Evolutionary conservation across 1,140 invertebrate genomes (phyloP), one percentile per base, ranked within the genome.

Genomic region (Drosophila sulfurigaster): DNA sequence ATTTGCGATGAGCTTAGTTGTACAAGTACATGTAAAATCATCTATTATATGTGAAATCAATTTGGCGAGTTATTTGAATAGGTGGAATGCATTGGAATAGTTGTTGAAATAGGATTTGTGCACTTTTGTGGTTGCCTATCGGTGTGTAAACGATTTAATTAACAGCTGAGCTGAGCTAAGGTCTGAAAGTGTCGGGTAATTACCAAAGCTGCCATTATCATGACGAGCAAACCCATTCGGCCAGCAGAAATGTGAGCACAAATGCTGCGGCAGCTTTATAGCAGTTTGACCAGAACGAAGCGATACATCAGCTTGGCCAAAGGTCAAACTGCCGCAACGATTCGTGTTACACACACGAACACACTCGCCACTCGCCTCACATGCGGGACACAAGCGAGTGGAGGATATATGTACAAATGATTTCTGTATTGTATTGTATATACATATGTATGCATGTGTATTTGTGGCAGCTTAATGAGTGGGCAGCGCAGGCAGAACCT

Each of bases 111-210:
- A 38, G 30, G 5, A 56, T 15, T 16, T 48, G n/a, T 32, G 51
- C 30, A 20, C 1, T 46, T 65, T 64, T n/a, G 35, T 38, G 20
- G 59, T 35, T 73, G 56, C 16, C 52, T 52, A 83, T 49, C 57
- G 67, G 38, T 43, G 78, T 85, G 81, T 78, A 69, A 83, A 68
- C 77, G 62, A 87, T 83, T 88, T 87, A 78, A 87, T 80, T 87
- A 88, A 65, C 70, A 75, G 65, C 56, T 68, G 35, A 38, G 41
- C 41, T 43, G 11, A 43, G 41, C 41, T 6, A 20, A 63, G 71
- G 68, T 66, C 73, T 80, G 83, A 67, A 72, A 68, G 58, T 83
- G 82, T 78, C 77, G 77, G 76, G 73, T 88, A 88, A 87, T 87
- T 87, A 88, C 54, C 25, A 74, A 77, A 83, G 60, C 77, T 80